A percentile compares a stretch with the other conserved stretches of the same genome.
Evolutionary conservation across 2,888 invertebrate genomes (phyloP).

Genomic region (Nomada lathburiana): DNA sequence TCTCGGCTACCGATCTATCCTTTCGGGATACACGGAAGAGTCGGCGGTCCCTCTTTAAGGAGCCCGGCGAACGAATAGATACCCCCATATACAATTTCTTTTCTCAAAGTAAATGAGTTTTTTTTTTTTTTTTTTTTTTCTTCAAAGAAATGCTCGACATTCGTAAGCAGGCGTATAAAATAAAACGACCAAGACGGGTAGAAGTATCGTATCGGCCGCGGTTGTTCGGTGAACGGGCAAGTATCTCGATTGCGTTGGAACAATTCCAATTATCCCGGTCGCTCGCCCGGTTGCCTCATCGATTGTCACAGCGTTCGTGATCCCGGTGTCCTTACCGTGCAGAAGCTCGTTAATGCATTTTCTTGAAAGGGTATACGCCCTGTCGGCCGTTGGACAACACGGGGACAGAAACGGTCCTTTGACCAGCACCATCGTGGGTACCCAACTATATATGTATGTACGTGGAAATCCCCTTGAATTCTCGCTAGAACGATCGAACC

Average conservation of each 20-base stretch:
- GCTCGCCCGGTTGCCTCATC: constrained; percentile 7
- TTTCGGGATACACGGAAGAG: constrained; percentile 37
- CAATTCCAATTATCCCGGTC: constrained; percentile 44
- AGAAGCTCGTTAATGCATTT: constrained; percentile 43
- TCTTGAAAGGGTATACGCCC: constrained; percentile 13
- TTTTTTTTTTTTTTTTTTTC: too few species aligned
- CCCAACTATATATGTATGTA: constrained; percentile 42
- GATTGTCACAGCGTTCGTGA: constrained; percentile 25
- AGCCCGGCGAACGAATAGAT: too few species aligned
- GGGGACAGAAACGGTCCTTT: not conserved
- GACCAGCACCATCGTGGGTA: constrained; percentile 25
- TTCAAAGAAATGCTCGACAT: too few species aligned
- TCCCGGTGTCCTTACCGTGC: not conserved
- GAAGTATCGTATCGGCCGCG: constrained; percentile 30
- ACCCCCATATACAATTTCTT: too few species aligned
- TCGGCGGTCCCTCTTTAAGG: not conserved
- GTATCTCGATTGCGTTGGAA: constrained; percentile 5
- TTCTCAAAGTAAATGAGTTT: too few species aligned
- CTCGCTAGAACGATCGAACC: constrained; percentile 55
- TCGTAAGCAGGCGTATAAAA: too few species aligned
- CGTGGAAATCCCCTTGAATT: constrained; percentile 56
- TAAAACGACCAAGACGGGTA: too few species aligned
- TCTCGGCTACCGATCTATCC: constrained; percentile 7
- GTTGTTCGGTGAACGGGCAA: constrained; percentile 26
- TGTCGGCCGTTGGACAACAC: not conserved